phyloP scores from a whole-genome alignment of 2,113 vertebrate genomes.

The Cyprinus carpio region DNA sequence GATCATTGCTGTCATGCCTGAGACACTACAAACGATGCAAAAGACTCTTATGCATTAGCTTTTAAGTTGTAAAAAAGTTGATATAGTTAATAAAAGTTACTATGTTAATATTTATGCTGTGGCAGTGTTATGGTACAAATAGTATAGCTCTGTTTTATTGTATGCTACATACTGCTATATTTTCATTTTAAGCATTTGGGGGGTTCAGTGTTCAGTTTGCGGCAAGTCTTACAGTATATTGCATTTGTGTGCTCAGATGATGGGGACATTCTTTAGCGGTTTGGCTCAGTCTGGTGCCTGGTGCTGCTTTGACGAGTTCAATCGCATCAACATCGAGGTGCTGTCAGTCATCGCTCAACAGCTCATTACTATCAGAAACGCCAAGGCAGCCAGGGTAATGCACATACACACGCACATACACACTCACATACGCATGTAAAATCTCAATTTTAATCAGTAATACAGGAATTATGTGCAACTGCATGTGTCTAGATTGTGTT shows the following conservation, averaged over 20 bases:
- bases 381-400: slow-evolving; percentile 79
- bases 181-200: not conserved
- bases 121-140: not conserved
- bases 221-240: not conserved
- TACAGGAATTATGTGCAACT: not conserved
- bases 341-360: slow-evolving; percentile 85
- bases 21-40: too few species aligned
- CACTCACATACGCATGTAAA: not conserved
- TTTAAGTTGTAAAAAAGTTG: too few species aligned
- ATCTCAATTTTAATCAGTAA: not conserved
- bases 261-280: slow-evolving; percentile 84
- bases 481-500: slow-evolving; percentile 24
- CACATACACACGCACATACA: not conserved
- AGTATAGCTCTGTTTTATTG: not conserved
- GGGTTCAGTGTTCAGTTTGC: not conserved
- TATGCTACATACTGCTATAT: not conserved
- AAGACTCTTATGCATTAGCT: too few species aligned
- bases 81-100: too few species aligned
- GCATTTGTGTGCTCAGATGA: slow-evolving; percentile 76
- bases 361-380: slow-evolving; percentile 82
- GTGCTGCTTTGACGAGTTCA: slow-evolving; percentile 87
- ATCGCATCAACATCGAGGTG: slow-evolving; percentile 84
- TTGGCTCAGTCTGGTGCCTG: slow-evolving; percentile 85
- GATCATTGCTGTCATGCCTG: too few species aligned
- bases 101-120: not conserved